Conservation (phyloP, 64 coral and sea anemone species). For the Orbicella faveolata region DNA sequence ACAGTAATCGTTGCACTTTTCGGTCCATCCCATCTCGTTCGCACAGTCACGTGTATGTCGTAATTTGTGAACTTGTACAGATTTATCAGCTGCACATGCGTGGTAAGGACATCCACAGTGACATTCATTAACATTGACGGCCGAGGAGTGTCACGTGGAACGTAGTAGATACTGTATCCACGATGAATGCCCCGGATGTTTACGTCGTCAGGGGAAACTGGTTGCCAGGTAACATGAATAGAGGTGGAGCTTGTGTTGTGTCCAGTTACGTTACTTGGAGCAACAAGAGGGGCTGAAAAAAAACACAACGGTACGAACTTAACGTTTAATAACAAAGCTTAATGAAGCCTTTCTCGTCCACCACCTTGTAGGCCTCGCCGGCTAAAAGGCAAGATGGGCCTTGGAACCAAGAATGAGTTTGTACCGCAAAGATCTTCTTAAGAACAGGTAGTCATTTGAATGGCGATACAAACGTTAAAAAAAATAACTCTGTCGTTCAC, state of each 20-base stretch:
- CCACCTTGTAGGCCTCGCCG: no score
- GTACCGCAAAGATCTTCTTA: no score
- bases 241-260: conserved; percentile 59
- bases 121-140: neutral
- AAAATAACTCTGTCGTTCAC: no score
- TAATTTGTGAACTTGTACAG: conserved; percentile 59
- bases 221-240: conserved; percentile 43
- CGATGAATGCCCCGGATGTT: conserved; percentile 55
- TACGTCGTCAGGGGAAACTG: neutral
- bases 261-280: conserved; percentile 37
- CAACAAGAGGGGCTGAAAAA: conserved; percentile 49
- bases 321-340: neutral
- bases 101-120: conserved; percentile 35
- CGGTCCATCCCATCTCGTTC: conserved; percentile 2
- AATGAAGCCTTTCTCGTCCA: neutral
- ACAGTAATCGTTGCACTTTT: conserved; percentile 14
- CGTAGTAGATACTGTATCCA: conserved; percentile 55
- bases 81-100: conserved; percentile 35
- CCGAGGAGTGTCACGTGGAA: neutral
- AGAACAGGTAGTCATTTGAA: no score
- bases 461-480: no score
- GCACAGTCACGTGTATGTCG: neutral
- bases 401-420: no score
- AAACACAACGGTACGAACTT: neutral
- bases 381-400: no score